Base-by-base conservation (phyloP, 2,888 invertebrate species). In the Pollenia griseotomentosa region DNA sequence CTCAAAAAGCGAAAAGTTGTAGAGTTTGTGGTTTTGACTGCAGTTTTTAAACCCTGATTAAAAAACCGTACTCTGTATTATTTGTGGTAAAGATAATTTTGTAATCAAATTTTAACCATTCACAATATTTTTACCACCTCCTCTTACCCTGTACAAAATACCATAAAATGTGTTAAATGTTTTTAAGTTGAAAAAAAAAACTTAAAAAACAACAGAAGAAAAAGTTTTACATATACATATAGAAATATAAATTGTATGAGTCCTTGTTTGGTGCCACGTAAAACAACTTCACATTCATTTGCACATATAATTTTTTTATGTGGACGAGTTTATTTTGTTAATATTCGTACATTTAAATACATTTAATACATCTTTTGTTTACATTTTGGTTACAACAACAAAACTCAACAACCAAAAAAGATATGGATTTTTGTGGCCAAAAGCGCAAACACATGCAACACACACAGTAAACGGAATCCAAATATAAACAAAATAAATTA, bases 301-400 rank as follows among this genome's bases (percentile, higher is more conserved):
- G 33, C 12, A 10, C 42, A 48, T 48, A 40, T 12, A 42, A 10
- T 7, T 14, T 23, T 33, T 33, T 33, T 53, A 1, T 19, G 4
- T 48, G 33, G 23, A 46, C 5, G 55, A 66, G 33, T 46, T 53
- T 66, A 66, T 78, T 78, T 68, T 57, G 57, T 78, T 68, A 68
- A 78, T 63, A 78, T 68, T 78, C 68, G 11, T 78, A 68, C 46
- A 40, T 57, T 66, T 66, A 66, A 44, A 80, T 55, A 55, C 48
- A 70, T 73, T 84, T 79, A 68, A 83, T 66, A 74, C 48, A 61
- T 59, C n/a, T 73, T 73, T 78, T 84, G 66, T 79, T 68, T 77
- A 70, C 33, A 63, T 79, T 79, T 46, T 46, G 65, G 59, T 75
- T 65, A 59, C 16, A 11, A 23, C 48, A 61, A 12, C 6, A 63